Conservation (phyloP, 2,888 invertebrate species). For the Scaptomyza polygonia region DNA sequence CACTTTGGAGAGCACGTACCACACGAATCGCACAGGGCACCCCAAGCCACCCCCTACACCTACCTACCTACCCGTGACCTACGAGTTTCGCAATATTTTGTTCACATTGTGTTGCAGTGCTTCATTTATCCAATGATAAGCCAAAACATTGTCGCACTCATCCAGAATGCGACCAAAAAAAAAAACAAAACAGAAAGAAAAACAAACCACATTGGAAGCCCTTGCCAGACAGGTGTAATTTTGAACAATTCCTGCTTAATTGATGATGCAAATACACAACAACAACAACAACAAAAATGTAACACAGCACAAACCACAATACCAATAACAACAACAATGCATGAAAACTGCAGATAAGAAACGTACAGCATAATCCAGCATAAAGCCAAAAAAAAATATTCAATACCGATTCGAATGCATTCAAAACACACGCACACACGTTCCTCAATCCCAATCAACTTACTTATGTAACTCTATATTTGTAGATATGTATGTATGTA, state of each 20-base stretch:
- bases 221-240: constrained; percentile 16
- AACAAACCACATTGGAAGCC: background rate
- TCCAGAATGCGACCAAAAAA: background rate
- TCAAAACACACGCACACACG: constrained; percentile 59
- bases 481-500: background rate
- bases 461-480: constrained; percentile 24
- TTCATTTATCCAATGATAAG: constrained; percentile 3
- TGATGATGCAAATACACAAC: constrained; percentile 22
- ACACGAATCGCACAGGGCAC: constrained; percentile 17
- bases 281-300: no score
- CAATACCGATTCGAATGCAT: constrained; percentile 49
- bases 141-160: background rate
- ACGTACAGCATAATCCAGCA: constrained; percentile 41
- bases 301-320: background rate
- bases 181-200: no score
- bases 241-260: constrained; percentile 18
- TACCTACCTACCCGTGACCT: no score
- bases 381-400: constrained; percentile 35
- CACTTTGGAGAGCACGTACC: constrained; percentile 32
- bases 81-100: background rate
- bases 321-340: background rate
- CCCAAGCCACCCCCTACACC: background rate
- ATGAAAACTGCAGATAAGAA: constrained; percentile 28
- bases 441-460: constrained; percentile 20
- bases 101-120: background rate